Evolutionary conservation across 2,888 invertebrate genomes (phyloP), one percentile per base, ranked within the genome.

Genomic region (Trichogramma evanescens): DNA sequence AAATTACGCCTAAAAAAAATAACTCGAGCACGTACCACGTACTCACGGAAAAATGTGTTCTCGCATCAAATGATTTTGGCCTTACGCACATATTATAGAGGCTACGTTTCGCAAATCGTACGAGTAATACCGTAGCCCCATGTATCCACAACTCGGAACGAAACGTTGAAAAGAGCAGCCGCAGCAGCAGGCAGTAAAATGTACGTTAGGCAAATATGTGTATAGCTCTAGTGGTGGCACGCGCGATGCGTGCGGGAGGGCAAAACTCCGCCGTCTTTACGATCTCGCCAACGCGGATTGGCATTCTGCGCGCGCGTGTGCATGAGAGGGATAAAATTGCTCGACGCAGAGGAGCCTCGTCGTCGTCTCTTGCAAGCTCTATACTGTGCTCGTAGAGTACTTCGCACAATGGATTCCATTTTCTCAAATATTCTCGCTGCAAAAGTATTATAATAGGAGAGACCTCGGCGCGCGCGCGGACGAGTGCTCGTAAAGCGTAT

Each of bases 381-480:
- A 2, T 26, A 26, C 26, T 2, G 26, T 26, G 26, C 26, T 26
- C 26, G 26, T 1, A 26, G 26, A 26, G 26, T 26, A 26, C 26
- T 26, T 26, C 64, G 52, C 63, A 58, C 66, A 67, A 71, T 67
- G 70, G 68, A 72, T 74, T 73, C 64, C 72, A 72, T 74, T 74
- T 74, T 73, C 70, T 69, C 71, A 72, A 74, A 74, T 73, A 73
- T 72, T 73, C 66, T 69, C 66, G 71, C 26, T 26, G 26, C 26
- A 72, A 71, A 72, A 71, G 26, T 26, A 26, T 26, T 26, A 26
- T 26, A 26, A 26, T 26, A 26, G 64, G 65, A 67, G 26, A 26
- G 71, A 70, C 70, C 68, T 69, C 44, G 43, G 50, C 56, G 40
- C 6, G 58, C 9, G 52, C 52, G 52, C 59, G 55, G 51, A 26